A percentile compares a stretch with the other conserved stretches of the same genome.
phyloP scores from a whole-genome alignment of 2,888 invertebrate genomes.

The Ligdia adustata region DNA sequence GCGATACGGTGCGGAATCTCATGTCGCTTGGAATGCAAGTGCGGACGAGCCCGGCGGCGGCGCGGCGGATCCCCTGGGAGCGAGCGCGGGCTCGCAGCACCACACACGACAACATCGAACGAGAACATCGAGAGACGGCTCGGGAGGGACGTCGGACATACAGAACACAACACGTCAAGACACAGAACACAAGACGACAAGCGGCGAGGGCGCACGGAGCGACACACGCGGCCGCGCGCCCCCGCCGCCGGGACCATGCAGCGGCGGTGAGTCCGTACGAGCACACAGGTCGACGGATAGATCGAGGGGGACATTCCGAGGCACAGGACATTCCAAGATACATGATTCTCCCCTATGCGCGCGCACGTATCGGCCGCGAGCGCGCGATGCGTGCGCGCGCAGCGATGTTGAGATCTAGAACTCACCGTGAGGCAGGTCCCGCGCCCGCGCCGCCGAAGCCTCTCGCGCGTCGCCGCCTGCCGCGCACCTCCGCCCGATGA shows the following conservation, averaged over 20 bases:
- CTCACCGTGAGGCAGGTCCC: conserved; percentile 69
- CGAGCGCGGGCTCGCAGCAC: conserved; percentile 54
- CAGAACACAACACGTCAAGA: conserved; percentile 81
- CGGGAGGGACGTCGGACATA: conserved; percentile 67
- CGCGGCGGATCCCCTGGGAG: conserved; percentile 53
- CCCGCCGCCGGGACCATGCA: conserved; percentile 79
- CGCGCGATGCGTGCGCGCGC: conserved; percentile 69
- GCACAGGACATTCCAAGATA: conserved; percentile 86
- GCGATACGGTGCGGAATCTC: conserved; percentile 74
- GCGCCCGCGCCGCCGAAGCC: no score
- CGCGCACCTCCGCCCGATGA: conserved; percentile 36
- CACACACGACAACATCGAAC: conserved; percentile 67
- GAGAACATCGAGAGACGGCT: conserved; percentile 63
- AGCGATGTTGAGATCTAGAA: conserved; percentile 85
- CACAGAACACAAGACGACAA: conserved; percentile 79
- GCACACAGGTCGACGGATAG: conserved; percentile 75
- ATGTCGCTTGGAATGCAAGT: conserved; percentile 85
- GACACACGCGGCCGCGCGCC: conserved; percentile 67
- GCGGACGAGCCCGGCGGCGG: conserved; percentile 63
- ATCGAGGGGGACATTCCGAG: conserved; percentile 85
- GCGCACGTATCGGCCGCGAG: conserved; percentile 58
- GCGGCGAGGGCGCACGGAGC: conserved; percentile 61
- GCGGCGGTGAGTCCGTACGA: conserved; percentile 72
- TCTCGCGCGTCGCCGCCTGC: conserved; percentile 34
- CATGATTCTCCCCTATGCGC: conserved; percentile 83